These are phyloP conservation scores for Drosophila neonasuta DNA, from an alignment of 2,888 invertebrate genomes.

Conservation along the genomic window DNA sequence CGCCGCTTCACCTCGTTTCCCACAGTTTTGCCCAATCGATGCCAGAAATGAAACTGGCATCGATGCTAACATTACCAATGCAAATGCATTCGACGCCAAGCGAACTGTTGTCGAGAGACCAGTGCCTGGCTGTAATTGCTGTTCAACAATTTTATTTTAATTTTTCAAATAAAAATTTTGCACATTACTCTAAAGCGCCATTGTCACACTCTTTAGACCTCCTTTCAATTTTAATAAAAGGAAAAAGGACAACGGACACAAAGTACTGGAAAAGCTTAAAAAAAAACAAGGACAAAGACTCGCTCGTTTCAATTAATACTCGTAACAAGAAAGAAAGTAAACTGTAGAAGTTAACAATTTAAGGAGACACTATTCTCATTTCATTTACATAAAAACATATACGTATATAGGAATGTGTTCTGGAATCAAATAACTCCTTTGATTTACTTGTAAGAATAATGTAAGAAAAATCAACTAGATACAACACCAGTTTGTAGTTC, in stretches of 20 bases:
- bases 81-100: constrained; percentile 60
- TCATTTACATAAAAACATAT: too few species aligned
- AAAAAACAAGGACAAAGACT: constrained; percentile 25
- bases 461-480: too few species aligned
- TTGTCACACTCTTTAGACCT: constrained; percentile 25
- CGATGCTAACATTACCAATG: constrained; percentile 63
- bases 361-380: background rate
- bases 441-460: too few species aligned
- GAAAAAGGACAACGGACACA: constrained; percentile 26
- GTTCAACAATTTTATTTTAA: constrained; percentile 42
- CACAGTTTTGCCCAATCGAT: constrained; percentile 18
- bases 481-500: background rate
- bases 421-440: too few species aligned
- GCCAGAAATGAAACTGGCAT: constrained; percentile 60
- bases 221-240: constrained; percentile 45
- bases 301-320: background rate
- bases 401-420: background rate
- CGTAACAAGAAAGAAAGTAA: background rate
- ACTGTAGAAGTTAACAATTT: background rate
- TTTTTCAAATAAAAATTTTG: constrained; percentile 62
- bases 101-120: constrained; percentile 10
- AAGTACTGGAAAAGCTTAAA: constrained; percentile 24
- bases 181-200: constrained; percentile 46
- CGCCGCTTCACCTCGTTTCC: background rate
- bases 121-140: constrained; percentile 57